phyloP scores from a whole-genome alignment of 2,888 invertebrate species.

The Cheilosia impressa region DNA sequence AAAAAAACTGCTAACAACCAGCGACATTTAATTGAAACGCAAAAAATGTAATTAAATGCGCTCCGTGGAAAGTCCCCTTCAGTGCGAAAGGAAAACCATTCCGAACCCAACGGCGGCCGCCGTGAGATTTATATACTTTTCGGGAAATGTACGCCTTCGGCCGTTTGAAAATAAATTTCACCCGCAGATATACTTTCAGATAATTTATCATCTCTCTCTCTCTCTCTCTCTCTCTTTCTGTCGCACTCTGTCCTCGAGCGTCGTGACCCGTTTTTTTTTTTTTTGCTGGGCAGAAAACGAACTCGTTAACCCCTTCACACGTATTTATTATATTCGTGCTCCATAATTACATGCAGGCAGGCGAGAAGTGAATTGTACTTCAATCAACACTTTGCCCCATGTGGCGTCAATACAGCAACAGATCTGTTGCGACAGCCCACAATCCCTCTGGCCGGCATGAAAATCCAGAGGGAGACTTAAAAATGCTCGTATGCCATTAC shows the following conservation, averaged over 20 bases:
- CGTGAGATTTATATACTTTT: neutral
- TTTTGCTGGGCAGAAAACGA: neutral
- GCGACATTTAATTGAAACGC: neutral
- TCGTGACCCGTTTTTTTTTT: constrained; percentile 3
- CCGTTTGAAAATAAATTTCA: constrained; percentile 32
- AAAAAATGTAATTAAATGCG: constrained; percentile 3
- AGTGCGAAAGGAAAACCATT: neutral
- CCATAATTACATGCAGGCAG: constrained; percentile 54
- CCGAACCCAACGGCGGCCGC: neutral
- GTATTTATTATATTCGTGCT: constrained; percentile 23
- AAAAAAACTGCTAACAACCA: neutral
- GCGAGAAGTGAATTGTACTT: constrained; percentile 41
- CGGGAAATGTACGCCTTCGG: constrained; percentile 2
- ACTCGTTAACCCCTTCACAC: constrained; percentile 7
- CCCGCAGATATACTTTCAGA: constrained; percentile 21
- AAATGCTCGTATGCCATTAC: neutral
- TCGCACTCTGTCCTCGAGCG: neutral
- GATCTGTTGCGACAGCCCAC: constrained; percentile 3
- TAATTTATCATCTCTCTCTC: constrained; percentile 21
- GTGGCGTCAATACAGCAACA: constrained; percentile 1
- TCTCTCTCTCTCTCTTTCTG: no score
- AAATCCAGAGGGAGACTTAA: neutral
- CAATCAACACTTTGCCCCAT: constrained; percentile 44
- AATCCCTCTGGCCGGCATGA: neutral
- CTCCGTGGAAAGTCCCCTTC: no score